Conservation (phyloP, 2,113 vertebrate species). For the Mus pahari region DNA sequence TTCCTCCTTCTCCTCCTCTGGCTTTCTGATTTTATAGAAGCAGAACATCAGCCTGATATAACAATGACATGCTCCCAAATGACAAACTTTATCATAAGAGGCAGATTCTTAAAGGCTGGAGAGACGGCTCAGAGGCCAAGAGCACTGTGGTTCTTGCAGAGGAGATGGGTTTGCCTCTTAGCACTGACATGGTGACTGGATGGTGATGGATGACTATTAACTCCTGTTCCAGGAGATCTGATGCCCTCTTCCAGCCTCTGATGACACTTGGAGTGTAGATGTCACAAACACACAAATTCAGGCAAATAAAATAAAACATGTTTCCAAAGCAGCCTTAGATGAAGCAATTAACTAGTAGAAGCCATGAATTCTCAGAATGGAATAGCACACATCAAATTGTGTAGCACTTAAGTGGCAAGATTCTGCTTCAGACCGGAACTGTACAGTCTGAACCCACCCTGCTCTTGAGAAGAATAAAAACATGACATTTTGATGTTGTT, state of each 20-base stretch:
- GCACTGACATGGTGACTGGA: too few species aligned
- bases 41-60: not conserved
- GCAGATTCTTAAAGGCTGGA: not conserved
- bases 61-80: not conserved
- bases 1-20: not conserved
- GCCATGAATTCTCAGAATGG: not conserved
- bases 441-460: not conserved
- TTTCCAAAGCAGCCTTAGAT: not conserved
- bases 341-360: not conserved
- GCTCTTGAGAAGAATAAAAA: not conserved
- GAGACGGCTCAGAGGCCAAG: not conserved
- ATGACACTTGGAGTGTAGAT: not conserved
- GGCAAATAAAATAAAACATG: not conserved
- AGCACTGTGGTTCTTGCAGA: not conserved
- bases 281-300: not conserved
- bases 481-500: not conserved
- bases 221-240: not conserved
- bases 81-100: not conserved
- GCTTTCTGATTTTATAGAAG: conserved; percentile 45
- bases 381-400: not conserved
- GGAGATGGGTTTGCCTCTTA: not conserved
- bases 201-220: too few species aligned
- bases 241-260: not conserved
- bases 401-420: not conserved
- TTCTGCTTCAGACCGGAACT: not conserved